Evolutionary conservation across 2,888 invertebrate genomes (phyloP), one percentile per base, ranked within the genome.

Genomic region (Erebia aethiops): DNA sequence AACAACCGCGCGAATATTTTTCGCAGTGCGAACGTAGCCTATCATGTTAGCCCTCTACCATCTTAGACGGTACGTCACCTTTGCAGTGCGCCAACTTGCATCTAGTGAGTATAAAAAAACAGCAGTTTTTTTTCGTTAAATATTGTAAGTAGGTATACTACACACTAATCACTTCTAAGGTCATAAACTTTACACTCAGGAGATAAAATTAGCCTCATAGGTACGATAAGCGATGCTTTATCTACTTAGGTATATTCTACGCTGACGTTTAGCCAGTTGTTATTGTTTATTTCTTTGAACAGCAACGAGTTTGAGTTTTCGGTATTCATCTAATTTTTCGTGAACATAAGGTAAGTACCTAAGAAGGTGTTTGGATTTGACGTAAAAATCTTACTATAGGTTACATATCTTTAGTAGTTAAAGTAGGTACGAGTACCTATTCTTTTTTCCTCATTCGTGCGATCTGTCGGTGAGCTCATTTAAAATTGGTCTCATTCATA

Each of bases 101-200:
- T 4, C 26, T 26, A 26, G 2, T 26, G 26, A 4, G 4, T 2
- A 26, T 26, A 26, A 26, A 9, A 3, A 9, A 10, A 46, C 10
- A 46, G 11, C 46, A 11, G 46, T 11, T 46, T 46, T n/a, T 46
- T n/a, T 51, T n/a, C n/a, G 13, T n/a, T 51, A 7, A 14, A 51
- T 8, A 5, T 46, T 46, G 46, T 51, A 8, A 51, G 51, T 14
- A 51, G n/a, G 14, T 14, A 1, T 11, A 13, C 26, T 54, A 52
- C 18, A n/a, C n/a, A 14, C 2, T 63, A 64, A 54, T 54, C 64
- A 41, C 35, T 43, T 7, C 8, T 16, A 57, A 46, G 89, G 87
- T 88, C 87, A 66, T 87, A 85, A 88, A 87, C 86, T 87, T 82
- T 79, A 71, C 77, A 72, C 65, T 26, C 58, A 73, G 75, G 79